Evolutionary conservation across 2,888 invertebrate species (phyloP).

Genomic region (Alcis repandata): DNA sequence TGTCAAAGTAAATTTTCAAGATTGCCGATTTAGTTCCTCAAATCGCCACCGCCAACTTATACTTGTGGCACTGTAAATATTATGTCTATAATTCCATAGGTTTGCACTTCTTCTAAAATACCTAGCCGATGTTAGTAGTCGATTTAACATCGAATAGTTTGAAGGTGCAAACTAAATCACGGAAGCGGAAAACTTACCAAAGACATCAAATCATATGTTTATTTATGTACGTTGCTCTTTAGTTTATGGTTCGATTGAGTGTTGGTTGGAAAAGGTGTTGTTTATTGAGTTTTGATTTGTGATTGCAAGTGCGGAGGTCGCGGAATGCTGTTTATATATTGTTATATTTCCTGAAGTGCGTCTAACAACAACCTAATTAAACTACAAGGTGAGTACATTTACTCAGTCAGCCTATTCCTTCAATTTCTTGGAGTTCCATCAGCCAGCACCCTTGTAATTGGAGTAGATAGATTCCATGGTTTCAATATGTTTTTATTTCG

Average conservation of each 20-base stretch:
- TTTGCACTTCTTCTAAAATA: neutral
- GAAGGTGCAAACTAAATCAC: conserved; percentile 30
- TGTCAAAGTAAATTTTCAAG: too few species aligned
- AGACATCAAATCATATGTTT: conserved; percentile 80
- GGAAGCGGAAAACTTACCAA: conserved; percentile 61
- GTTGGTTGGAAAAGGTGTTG: conserved; percentile 73
- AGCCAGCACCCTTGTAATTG: conserved; percentile 29
- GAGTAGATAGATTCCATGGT: conserved; percentile 53
- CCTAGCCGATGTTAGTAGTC: conserved; percentile 16
- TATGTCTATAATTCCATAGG: neutral
- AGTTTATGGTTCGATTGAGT: conserved; percentile 82
- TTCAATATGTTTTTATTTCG: conserved; percentile 58
- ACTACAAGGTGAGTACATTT: conserved; percentile 67
- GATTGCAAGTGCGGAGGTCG: conserved; percentile 74
- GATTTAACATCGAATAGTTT: conserved; percentile 15
- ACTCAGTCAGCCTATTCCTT: neutral
- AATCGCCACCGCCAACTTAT: too few species aligned
- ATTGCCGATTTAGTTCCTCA: too few species aligned
- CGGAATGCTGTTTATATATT: conserved; percentile 84
- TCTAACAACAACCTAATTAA: conserved; percentile 61
- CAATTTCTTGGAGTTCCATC: conserved; percentile 19
- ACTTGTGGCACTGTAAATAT: too few species aligned
- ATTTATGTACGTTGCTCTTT: conserved; percentile 81
- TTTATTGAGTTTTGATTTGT: conserved; percentile 68
- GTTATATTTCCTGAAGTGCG: conserved; percentile 76